Evolutionary conservation across 2,888 invertebrate genomes (phyloP).

Genomic region (Reticulitermes lucifugus): DNA sequence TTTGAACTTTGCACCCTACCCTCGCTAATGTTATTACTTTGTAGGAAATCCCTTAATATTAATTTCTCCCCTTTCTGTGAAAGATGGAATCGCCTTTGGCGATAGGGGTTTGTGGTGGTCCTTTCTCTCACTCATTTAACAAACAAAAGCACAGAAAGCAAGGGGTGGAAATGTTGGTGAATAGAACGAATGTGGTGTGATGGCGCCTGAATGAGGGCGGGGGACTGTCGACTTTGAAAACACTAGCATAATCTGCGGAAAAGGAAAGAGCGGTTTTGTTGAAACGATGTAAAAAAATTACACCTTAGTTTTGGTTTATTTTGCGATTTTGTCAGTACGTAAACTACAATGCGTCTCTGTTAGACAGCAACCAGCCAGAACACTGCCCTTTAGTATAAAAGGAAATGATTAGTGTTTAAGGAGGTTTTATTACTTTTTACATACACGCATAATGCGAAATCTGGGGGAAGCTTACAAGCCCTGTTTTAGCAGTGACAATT

Average conservation of each 20-base stretch:
- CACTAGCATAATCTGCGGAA: constrained; percentile 1
- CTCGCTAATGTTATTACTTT: constrained; percentile 39
- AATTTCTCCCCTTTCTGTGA: constrained; percentile 39
- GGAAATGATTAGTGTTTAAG: too few relatives aligned
- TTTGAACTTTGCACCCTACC: constrained; percentile 35
- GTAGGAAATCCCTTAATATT: constrained; percentile 43
- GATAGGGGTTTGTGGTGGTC: constrained; percentile 32
- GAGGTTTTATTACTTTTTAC: too few relatives aligned
- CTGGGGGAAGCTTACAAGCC: too few relatives aligned
- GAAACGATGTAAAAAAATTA: neutral
- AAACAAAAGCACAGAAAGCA: constrained; percentile 40
- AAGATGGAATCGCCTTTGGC: constrained; percentile 42
- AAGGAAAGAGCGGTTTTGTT: constrained; percentile 10
- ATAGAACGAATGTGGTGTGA: neutral
- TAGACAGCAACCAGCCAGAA: too few relatives aligned
- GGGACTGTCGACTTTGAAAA: neutral
- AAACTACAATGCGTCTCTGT: too few relatives aligned
- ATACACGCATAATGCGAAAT: too few relatives aligned
- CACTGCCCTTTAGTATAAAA: too few relatives aligned
- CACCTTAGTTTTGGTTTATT: too few relatives aligned
- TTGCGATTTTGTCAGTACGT: too few relatives aligned
- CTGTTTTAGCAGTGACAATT: too few relatives aligned
- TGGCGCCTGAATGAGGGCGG: too few relatives aligned
- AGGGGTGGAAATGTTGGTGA: constrained; percentile 1
- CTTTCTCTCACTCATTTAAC: constrained; percentile 40